Percentiles rank a stretch among this genome's conserved stretches.
phyloP scores from a whole-genome alignment of 1,140 invertebrate species.

The Micrasema longulum region DNA sequence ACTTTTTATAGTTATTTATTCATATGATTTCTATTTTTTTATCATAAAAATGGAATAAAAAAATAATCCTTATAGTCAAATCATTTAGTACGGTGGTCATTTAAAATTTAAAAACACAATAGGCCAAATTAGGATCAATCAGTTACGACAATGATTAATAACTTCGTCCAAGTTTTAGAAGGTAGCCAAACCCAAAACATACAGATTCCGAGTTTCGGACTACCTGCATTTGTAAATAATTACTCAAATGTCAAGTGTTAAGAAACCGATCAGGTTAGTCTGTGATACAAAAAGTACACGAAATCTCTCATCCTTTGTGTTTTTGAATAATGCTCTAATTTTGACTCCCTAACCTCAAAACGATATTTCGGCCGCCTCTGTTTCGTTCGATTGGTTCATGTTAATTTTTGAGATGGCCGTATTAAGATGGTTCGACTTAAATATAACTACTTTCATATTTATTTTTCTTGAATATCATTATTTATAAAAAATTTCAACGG shows the following conservation, averaged over 20 bases:
- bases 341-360: slow-evolving; percentile 37
- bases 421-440: neutral
- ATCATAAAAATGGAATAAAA: neutral
- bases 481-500: no score
- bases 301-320: neutral
- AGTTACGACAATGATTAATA: slow-evolving; percentile 15
- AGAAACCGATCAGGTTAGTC: slow-evolving; percentile 5
- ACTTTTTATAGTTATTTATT: no score
- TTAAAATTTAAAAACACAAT: slow-evolving; percentile 9
- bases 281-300: neutral
- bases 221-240: slow-evolving; percentile 37
- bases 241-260: slow-evolving; percentile 48
- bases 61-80: neutral
- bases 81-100: neutral
- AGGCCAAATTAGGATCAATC: slow-evolving; percentile 24
- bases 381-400: slow-evolving; percentile 25
- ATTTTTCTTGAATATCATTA: no score
- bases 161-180: neutral
- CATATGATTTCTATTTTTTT: neutral
- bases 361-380: slow-evolving; percentile 39
- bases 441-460: no score
- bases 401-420: slow-evolving; percentile 17
- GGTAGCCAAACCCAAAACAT: slow-evolving; percentile 23
- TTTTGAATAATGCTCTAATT: slow-evolving; percentile 40
- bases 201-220: slow-evolving; percentile 21